A percentile compares a stretch with the other conserved stretches of the same genome.
These are phyloP conservation scores for Gymnogyps californianus DNA, from an alignment of 2,113 vertebrate genomes.

Conservation along the genomic window DNA sequence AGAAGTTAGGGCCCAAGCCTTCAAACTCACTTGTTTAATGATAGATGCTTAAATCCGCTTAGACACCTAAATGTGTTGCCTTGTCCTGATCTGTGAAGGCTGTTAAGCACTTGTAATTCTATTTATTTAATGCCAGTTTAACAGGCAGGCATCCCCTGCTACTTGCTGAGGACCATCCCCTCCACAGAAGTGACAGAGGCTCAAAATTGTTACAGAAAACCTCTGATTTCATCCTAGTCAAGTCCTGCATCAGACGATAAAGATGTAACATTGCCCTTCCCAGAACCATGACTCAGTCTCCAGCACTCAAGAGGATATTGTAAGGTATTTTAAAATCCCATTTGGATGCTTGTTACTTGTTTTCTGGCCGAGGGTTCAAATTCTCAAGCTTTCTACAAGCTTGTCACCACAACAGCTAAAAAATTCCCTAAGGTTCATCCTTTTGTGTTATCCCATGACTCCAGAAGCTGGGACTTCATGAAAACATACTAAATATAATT, in stretches of 20 bases:
- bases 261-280: not conserved
- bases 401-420: not conserved
- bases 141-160: not conserved
- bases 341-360: not conserved
- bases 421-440: not conserved
- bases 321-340: not conserved
- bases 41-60: not conserved
- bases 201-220: not conserved
- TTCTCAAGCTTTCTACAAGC: constrained; percentile 20
- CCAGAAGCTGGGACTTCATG: not conserved
- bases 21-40: not conserved
- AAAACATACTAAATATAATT: not conserved
- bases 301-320: not conserved
- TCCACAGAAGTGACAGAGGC: not conserved
- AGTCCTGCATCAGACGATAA: not conserved
- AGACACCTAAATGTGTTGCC: not conserved
- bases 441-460: not conserved
- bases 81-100: not conserved
- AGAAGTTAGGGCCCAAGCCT: not conserved
- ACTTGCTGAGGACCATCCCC: not conserved
- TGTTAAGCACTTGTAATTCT: not conserved
- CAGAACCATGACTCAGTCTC: constrained; percentile 31
- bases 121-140: not conserved
- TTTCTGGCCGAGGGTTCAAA: not conserved
- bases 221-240: not conserved